Percentiles rank a stretch among this genome's conserved stretches.
Conservation (phyloP, 2,888 invertebrate species). For the Carterocephalus palaemon region DNA sequence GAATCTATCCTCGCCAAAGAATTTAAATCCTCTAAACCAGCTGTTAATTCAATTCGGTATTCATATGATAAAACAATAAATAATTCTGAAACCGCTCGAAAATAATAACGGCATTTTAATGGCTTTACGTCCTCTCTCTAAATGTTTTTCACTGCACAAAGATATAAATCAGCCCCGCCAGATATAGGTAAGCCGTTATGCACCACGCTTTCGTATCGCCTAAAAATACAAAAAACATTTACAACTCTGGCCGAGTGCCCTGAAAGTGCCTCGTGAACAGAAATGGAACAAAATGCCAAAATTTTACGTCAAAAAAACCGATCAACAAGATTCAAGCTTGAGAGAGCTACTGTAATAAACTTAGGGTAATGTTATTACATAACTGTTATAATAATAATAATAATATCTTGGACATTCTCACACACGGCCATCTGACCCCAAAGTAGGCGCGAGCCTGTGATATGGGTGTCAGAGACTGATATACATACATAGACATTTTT, state of each 20-base stretch:
- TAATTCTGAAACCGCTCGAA: too few species aligned
- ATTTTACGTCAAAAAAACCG: conserved; percentile 7
- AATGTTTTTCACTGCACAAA: background rate
- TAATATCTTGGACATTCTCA: background rate
- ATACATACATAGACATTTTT: too few species aligned
- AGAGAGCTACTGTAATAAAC: conserved; percentile 1
- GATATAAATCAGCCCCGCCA: background rate
- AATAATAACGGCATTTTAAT: background rate
- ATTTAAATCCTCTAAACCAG: too few species aligned
- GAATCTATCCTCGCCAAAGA: too few species aligned
- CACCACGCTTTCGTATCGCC: conserved; percentile 7
- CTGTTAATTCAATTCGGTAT: too few species aligned
- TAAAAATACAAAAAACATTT: conserved; percentile 10
- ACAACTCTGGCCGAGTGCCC: conserved; percentile 16
- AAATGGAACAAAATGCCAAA: conserved; percentile 11
- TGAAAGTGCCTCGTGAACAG: conserved; percentile 15
- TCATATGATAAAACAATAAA: too few species aligned
- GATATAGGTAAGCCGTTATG: conserved; percentile 7
- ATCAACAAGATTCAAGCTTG: conserved; percentile 2
- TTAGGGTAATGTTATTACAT: conserved; percentile 6
- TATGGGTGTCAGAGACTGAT: too few species aligned
- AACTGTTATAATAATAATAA: background rate
- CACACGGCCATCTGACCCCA: too few species aligned
- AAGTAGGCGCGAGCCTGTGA: too few species aligned
- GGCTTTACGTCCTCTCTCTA: background rate